These are phyloP conservation scores for Nemotelus nigrinus DNA, from an alignment of 2,888 invertebrate species.

Conservation along the genomic window DNA sequence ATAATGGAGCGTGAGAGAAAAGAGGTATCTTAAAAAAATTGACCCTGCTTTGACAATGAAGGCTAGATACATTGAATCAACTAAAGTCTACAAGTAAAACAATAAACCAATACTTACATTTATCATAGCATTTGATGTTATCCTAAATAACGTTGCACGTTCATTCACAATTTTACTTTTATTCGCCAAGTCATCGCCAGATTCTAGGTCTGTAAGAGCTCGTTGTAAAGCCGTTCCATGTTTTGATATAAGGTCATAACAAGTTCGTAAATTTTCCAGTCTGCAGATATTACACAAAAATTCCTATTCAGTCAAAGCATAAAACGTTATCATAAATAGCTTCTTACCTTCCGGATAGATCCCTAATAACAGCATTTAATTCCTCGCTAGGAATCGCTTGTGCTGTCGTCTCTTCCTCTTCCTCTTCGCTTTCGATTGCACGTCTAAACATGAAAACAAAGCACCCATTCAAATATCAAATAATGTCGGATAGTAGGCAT, in stretches of 20 bases:
- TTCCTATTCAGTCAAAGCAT: not conserved
- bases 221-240: conserved; percentile 87
- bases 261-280: conserved; percentile 90
- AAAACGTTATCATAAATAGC: conserved; percentile 9
- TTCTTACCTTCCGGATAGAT: conserved; percentile 70
- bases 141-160: conserved; percentile 92
- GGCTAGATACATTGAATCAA: too few relatives aligned
- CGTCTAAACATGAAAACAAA: conserved; percentile 64
- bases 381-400: conserved; percentile 67
- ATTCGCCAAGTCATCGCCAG: conserved; percentile 73
- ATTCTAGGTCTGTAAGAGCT: conserved; percentile 81
- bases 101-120: conserved; percentile 72
- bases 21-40: too few relatives aligned
- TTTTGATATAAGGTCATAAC: conserved; percentile 89
- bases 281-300: conserved; percentile 58
- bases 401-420: conserved; percentile 73
- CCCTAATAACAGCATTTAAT: conserved; percentile 73
- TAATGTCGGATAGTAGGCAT: too few relatives aligned
- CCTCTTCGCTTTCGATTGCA: conserved; percentile 79
- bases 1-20: too few relatives aligned
- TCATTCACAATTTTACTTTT: conserved; percentile 92
- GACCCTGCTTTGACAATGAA: too few relatives aligned
- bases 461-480: not conserved
- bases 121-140: conserved; percentile 96
- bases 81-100: too few relatives aligned